Conservation (phyloP, 2,797 vertebrate species). For the Alosa sapidissima region DNA sequence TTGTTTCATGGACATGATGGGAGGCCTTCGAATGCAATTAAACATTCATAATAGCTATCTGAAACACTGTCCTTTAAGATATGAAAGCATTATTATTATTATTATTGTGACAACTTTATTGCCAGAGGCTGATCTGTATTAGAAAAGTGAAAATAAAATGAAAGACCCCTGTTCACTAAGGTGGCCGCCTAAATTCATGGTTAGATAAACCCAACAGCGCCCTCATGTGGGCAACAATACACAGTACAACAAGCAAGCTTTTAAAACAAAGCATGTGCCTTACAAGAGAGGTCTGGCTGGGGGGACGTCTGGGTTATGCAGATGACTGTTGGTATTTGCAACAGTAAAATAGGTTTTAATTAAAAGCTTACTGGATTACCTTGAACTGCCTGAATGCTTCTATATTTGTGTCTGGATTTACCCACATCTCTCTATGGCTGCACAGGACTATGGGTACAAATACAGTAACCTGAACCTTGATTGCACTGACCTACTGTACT, state of each 20-base stretch:
- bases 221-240: conserved; percentile 26
- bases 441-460: too few relatives aligned
- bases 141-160: neutral
- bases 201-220: conserved; percentile 30
- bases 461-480: too few relatives aligned
- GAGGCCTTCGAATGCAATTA: neutral
- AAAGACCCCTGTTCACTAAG: neutral
- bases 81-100: neutral
- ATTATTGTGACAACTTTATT: neutral
- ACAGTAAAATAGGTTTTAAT: too few relatives aligned
- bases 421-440: too few relatives aligned
- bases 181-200: neutral
- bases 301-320: too few relatives aligned
- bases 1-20: neutral
- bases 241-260: neutral
- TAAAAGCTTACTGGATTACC: too few relatives aligned
- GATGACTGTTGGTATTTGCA: too few relatives aligned
- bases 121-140: neutral
- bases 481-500: too few relatives aligned
- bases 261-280: neutral
- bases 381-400: too few relatives aligned
- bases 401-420: too few relatives aligned
- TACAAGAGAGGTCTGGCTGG: neutral
- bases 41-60: neutral
- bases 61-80: neutral